These are phyloP conservation scores for Theonella swinhoei DNA, from an alignment of 37 sponge, comb jelly and placozoan genomes.

Conservation along the genomic window DNA sequence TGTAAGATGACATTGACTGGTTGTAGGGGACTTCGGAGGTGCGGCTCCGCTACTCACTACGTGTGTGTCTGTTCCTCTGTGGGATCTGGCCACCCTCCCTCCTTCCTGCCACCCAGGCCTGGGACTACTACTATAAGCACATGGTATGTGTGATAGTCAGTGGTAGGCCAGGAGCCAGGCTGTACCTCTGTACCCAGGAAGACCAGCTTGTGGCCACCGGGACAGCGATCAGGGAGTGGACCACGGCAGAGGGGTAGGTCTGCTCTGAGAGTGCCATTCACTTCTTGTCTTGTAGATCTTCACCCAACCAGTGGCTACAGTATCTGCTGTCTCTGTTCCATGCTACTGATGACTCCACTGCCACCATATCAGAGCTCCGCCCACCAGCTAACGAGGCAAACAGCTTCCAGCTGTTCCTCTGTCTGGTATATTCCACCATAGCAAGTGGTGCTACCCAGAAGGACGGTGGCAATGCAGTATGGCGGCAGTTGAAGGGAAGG, in stretches of 20 bases:
- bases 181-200: background rate
- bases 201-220: conserved; percentile 5
- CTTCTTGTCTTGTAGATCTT: background rate
- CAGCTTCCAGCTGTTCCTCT: conserved; percentile 3
- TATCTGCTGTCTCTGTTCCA: background rate
- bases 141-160: conserved; percentile 3
- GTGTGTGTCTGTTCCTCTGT: background rate
- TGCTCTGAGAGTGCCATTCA: background rate
- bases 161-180: too few species aligned
- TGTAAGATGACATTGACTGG: background rate
- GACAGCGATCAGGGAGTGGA: conserved; percentile 10
- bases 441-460: background rate
- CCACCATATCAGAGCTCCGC: too few species aligned
- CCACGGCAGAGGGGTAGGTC: background rate
- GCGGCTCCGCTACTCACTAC: background rate
- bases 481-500: conserved; percentile 16
- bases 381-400: background rate
- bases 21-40: background rate
- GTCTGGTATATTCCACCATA: background rate
- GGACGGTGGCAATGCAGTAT: background rate
- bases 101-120: background rate
- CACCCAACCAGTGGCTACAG: background rate
- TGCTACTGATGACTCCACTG: background rate
- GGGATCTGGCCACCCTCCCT: background rate
- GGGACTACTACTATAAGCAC: conserved; percentile 37